Percentiles rank a stretch among this genome's conserved stretches.
phyloP scores from a whole-genome alignment of 2,113 vertebrate species.

The Hypanus sabinus region DNA sequence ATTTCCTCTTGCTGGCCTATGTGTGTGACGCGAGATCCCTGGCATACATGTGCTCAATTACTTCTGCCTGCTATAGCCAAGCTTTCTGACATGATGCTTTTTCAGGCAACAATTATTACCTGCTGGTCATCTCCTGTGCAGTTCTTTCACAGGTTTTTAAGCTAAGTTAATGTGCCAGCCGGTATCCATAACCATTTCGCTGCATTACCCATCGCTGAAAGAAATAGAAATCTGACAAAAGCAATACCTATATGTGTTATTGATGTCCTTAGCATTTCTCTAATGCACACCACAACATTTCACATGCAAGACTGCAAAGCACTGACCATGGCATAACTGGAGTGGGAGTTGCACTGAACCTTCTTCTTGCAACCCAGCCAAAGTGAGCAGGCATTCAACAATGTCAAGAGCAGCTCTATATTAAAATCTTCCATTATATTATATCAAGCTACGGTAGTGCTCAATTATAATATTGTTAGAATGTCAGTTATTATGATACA shows the following conservation, averaged over 20 bases:
- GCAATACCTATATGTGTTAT: neutral
- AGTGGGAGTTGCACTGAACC: neutral
- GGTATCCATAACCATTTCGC: no score
- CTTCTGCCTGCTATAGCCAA: neutral
- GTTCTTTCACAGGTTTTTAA: neutral
- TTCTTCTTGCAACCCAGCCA: no score
- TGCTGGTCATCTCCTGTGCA: neutral
- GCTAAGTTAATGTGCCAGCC: no score
- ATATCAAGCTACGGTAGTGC: no score
- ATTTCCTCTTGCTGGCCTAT: no score
- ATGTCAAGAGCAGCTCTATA: no score
- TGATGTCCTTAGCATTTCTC: neutral
- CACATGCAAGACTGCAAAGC: neutral
- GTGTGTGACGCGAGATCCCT: neutral
- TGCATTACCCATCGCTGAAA: no score
- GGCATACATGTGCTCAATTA: neutral
- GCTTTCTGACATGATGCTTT: neutral
- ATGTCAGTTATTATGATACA: no score
- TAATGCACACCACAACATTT: neutral
- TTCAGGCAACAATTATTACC: neutral
- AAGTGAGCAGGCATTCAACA: no score
- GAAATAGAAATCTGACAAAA: neutral
- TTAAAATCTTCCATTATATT: no score
- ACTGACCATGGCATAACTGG: neutral
- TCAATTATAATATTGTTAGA: no score